phyloP scores from a whole-genome alignment of 2,113 vertebrate species.

The Neodon shergylaensis region DNA sequence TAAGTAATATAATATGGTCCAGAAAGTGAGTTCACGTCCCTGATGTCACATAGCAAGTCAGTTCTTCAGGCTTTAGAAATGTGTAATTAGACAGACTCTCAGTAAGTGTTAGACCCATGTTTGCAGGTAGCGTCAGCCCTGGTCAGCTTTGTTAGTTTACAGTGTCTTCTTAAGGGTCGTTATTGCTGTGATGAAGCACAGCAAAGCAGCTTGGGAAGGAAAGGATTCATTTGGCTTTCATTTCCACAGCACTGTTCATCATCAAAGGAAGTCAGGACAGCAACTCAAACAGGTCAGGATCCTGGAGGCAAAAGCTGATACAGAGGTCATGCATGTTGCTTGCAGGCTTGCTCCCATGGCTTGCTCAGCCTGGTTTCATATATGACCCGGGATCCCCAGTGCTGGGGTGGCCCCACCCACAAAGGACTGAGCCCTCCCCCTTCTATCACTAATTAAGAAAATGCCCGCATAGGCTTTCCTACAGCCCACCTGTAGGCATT shows the following conservation, averaged over 20 bases:
- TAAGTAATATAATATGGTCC: not conserved
- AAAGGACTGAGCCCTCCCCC: not conserved
- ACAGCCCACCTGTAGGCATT: not conserved
- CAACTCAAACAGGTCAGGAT: not conserved
- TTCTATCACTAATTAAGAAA: not conserved
- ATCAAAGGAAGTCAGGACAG: not conserved
- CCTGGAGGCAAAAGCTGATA: not conserved
- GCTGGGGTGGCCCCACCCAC: not conserved
- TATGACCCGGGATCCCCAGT: not conserved
- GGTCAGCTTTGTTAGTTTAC: not conserved
- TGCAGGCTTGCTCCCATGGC: not conserved
- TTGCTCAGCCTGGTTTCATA: not conserved
- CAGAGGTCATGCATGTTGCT: not conserved
- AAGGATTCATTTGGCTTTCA: not conserved
- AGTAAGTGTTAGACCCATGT: not conserved
- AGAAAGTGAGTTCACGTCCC: not conserved
- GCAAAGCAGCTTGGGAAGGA: not conserved
- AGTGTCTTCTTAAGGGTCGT: not conserved
- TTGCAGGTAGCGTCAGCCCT: not conserved
- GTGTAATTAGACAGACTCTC: not conserved
- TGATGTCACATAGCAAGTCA: not conserved
- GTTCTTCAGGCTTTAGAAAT: not conserved
- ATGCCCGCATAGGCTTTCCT: not conserved
- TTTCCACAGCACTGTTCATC: not conserved
- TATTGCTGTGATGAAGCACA: not conserved